A percentile compares a stretch with the other conserved stretches of the same genome.
Conservation (phyloP, 2,797 vertebrate species). For the Sebastes cheni region DNA sequence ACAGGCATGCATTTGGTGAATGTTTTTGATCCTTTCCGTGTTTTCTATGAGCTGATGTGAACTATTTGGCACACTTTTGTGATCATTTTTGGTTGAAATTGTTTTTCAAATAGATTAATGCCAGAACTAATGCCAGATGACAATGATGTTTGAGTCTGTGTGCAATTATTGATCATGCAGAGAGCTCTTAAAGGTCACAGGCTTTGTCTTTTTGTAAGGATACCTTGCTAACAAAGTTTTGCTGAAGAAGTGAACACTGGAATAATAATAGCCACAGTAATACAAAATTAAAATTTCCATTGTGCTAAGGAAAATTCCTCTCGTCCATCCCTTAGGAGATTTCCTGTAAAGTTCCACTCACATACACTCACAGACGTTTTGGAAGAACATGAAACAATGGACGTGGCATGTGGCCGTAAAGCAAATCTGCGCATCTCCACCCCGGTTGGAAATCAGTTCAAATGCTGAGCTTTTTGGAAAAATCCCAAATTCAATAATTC, state of each 20-base stretch:
- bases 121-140: conserved; percentile 3
- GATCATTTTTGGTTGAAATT: background rate
- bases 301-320: conserved; percentile 48
- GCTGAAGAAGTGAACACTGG: background rate
- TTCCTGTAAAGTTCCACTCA: conserved; percentile 48
- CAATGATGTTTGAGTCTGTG: conserved; percentile 8
- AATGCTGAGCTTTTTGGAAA: conserved; percentile 35
- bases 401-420: conserved; percentile 45
- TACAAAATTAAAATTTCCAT: conserved; percentile 42
- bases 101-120: conserved; percentile 6
- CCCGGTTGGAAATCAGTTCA: conserved; percentile 51
- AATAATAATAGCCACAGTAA: background rate
- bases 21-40: background rate
- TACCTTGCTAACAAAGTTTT: background rate
- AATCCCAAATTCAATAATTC: conserved; percentile 37
- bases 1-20: background rate
- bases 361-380: conserved; percentile 22
- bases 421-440: conserved; percentile 63
- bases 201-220: background rate
- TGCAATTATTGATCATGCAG: conserved; percentile 27
- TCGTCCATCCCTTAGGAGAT: conserved; percentile 31
- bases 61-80: background rate
- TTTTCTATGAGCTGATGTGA: background rate
- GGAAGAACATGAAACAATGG: conserved; percentile 63
- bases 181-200: conserved; percentile 13